A percentile compares a stretch with the other conserved stretches of the same genome.
Conservation (phyloP, 2,797 vertebrate genomes). For the Falco biarmicus region DNA sequence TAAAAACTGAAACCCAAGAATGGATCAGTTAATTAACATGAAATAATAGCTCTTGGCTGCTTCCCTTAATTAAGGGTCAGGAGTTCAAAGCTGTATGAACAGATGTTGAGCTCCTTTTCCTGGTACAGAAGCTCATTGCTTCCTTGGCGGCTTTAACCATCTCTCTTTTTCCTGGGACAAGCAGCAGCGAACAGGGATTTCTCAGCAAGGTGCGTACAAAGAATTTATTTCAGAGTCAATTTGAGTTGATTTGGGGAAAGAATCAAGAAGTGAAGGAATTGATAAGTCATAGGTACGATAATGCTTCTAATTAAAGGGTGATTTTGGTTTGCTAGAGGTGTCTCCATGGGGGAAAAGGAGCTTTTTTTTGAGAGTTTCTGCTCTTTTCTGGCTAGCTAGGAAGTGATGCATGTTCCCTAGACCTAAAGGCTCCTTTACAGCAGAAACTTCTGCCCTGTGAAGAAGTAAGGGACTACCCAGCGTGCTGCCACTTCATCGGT, state of each 20-base stretch:
- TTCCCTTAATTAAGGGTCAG: neutral
- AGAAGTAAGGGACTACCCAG: neutral
- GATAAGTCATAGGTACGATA: neutral
- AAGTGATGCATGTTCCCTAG: neutral
- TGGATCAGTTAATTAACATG: neutral
- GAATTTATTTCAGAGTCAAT: neutral
- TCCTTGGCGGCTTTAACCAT: neutral
- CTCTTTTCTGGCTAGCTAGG: neutral
- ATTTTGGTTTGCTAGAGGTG: neutral
- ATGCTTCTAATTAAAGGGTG: neutral
- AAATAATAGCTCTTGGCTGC: neutral
- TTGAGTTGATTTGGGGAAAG: neutral
- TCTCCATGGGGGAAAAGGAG: neutral
- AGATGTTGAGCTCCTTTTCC: neutral
- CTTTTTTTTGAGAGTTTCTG: neutral
- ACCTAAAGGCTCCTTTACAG: neutral
- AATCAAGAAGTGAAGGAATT: neutral
- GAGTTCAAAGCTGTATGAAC: neutral
- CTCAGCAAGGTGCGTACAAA: neutral
- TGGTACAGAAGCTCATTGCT: neutral
- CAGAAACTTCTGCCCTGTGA: neutral
- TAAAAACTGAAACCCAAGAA: neutral
- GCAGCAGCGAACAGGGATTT: neutral
- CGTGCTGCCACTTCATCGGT: neutral
- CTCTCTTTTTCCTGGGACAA: neutral